phyloP scores from a whole-genome alignment of 2,888 invertebrate genomes.

The Cheilosia pagana region DNA sequence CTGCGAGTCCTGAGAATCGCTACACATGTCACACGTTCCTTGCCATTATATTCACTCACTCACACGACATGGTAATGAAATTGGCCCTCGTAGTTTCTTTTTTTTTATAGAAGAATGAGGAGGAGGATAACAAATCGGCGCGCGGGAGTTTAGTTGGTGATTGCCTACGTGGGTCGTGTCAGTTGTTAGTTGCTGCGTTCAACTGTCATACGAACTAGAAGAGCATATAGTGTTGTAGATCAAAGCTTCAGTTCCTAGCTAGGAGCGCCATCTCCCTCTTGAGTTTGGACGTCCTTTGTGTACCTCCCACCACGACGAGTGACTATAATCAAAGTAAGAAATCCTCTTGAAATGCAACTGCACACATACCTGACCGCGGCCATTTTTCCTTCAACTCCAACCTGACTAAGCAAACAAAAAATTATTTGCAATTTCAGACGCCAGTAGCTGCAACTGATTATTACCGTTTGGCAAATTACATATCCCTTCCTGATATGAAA shows the following conservation, averaged over 20 bases:
- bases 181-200: conserved; percentile 1
- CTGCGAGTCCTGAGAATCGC: conserved; percentile 53
- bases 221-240: background rate
- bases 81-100: conserved; percentile 22
- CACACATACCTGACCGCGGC: background rate
- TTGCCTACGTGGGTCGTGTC: background rate
- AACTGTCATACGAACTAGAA: background rate
- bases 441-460: conserved; percentile 56
- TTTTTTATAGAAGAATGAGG: conserved; percentile 4
- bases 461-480: conserved; percentile 57
- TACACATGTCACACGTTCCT: conserved; percentile 69
- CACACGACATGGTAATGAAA: conserved; percentile 67
- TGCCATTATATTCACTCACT: conserved; percentile 69
- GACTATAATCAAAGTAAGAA: no score
- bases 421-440: conserved; percentile 53
- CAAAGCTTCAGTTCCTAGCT: no score
- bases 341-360: background rate
- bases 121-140: conserved; percentile 10
- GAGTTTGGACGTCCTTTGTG: no score
- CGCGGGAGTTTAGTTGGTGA: background rate
- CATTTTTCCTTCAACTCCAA: background rate
- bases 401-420: conserved; percentile 58
- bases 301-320: no score
- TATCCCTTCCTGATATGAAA: conserved; percentile 54
- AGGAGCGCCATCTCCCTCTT: no score